These are phyloP conservation scores for Venusia cambrica DNA, from an alignment of 2,888 invertebrate genomes.

Conservation along the genomic window DNA sequence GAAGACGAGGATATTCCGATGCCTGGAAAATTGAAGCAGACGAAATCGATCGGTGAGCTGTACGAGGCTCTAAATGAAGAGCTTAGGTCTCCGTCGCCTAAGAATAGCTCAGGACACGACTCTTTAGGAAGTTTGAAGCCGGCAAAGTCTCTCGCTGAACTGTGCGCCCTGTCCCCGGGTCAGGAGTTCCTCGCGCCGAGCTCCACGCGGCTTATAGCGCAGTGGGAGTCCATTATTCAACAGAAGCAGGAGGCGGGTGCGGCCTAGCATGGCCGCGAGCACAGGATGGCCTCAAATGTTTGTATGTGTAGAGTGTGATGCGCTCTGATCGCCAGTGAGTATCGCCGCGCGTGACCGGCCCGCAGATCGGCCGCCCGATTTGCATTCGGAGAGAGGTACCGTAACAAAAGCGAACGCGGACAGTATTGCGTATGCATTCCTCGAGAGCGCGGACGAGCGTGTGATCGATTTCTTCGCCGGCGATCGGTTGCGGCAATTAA, in stretches of 20 bases:
- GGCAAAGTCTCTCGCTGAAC: constrained; percentile 84
- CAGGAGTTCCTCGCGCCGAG: constrained; percentile 84
- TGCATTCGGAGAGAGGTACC: constrained; percentile 32
- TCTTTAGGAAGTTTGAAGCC: constrained; percentile 81
- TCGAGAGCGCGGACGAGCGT: constrained; percentile 35
- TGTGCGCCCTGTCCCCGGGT: constrained; percentile 84
- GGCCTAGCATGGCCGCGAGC: constrained; percentile 48
- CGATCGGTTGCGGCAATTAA: constrained; percentile 64
- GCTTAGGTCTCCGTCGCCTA: constrained; percentile 68
- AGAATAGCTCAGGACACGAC: constrained; percentile 68
- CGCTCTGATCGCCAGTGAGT: constrained; percentile 30
- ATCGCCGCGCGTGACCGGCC: constrained; percentile 25
- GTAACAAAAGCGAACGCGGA: constrained; percentile 33
- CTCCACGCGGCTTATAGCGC: constrained; percentile 86
- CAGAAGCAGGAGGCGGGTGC: constrained; percentile 81
- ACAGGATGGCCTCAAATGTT: constrained; percentile 45
- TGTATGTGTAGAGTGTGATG: constrained; percentile 39
- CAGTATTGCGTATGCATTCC: constrained; percentile 34
- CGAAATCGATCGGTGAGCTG: constrained; percentile 85
- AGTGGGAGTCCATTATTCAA: constrained; percentile 90
- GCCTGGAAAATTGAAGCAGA: constrained; percentile 83
- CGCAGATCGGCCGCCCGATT: constrained; percentile 24
- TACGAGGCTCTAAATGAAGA: constrained; percentile 81
- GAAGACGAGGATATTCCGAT: constrained; percentile 82
- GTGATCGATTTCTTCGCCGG: constrained; percentile 52